phyloP scores from a whole-genome alignment of 1,140 invertebrate genomes.

The Anastrepha obliqua region DNA sequence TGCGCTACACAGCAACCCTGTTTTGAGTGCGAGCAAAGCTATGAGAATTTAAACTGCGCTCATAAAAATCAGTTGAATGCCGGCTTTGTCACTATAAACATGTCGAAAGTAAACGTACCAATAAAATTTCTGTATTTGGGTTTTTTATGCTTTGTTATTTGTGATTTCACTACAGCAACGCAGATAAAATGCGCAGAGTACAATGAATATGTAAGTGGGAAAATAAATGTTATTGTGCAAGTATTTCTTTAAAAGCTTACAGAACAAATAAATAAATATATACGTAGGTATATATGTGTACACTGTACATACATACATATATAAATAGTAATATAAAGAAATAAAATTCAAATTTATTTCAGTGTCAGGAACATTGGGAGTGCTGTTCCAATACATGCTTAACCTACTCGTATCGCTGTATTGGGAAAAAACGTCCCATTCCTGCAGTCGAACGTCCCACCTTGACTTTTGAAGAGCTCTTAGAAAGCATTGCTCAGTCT shows the following conservation, averaged over 20 bases:
- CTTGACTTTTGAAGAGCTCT: constrained; percentile 37
- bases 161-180: background rate
- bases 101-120: background rate
- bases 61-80: constrained; percentile 7
- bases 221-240: background rate
- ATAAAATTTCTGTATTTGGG: background rate
- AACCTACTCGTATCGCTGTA: constrained; percentile 63
- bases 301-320: background rate
- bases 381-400: constrained; percentile 70
- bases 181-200: constrained; percentile 58
- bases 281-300: too few relatives aligned
- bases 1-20: background rate
- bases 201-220: constrained; percentile 64
- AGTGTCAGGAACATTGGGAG: constrained; percentile 68
- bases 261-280: too few relatives aligned
- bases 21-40: background rate
- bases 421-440: constrained; percentile 40
- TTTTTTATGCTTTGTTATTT: background rate
- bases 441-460: background rate
- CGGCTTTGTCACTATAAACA: constrained; percentile 1
- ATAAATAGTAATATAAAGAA: too few relatives aligned
- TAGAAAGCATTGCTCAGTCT: constrained; percentile 1
- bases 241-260: too few relatives aligned
- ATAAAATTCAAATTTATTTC: background rate
- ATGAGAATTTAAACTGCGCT: background rate